Base-by-base conservation (phyloP, 2,888 invertebrate genomes). In the Therioaphis trifolii region DNA sequence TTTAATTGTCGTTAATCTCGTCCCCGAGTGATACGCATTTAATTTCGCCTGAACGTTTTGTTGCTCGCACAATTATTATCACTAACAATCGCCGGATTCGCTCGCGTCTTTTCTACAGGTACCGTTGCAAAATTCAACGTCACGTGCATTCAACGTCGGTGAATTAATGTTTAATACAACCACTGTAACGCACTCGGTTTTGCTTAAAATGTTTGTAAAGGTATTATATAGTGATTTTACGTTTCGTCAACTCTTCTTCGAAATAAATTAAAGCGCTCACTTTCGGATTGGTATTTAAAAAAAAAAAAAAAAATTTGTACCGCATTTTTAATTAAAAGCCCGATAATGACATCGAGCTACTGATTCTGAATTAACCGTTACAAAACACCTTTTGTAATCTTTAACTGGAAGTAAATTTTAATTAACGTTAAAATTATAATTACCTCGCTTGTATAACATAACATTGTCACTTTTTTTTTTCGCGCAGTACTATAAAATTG, bases 1-100 rank as follows among this genome's bases (percentile, higher is more conserved):
- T 68, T 27, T 14, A 43, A n/a, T 5, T 11, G 11, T n/a, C 43
- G 58, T 61, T 76, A 27, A 76, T 76, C 40, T 61, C 18, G 40
- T 43, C 27, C 27, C 2, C 12, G 29, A 40, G 24, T 15, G 15
- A 55, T 15, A 40, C 24, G 24, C 27, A 43, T 75, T 43, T 24
- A 35, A 55, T 55, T 74, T 35, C 35, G 15, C 55, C 55, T 0
- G 18, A 55, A 12, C 63, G 14, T 63, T 63, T 55, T 55, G 55
- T 58, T 7, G 7, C 35, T 35, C 35, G 3, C 35, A 35, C 35
- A 35, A 35, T 35, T 35, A 35, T 35, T 35, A 35, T 35, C 35
- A 35, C 35, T 35, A 35, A 5, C 35, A 35, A 35, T 35, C 35
- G 7, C 35, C 35, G 35, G 7, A 35, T 35, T 35, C 35, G 3